A percentile compares a stretch with the other conserved stretches of the same genome.
These are phyloP conservation scores for Lasioglossum oenotherae DNA, from an alignment of 2,888 invertebrate genomes.

Conservation along the genomic window DNA sequence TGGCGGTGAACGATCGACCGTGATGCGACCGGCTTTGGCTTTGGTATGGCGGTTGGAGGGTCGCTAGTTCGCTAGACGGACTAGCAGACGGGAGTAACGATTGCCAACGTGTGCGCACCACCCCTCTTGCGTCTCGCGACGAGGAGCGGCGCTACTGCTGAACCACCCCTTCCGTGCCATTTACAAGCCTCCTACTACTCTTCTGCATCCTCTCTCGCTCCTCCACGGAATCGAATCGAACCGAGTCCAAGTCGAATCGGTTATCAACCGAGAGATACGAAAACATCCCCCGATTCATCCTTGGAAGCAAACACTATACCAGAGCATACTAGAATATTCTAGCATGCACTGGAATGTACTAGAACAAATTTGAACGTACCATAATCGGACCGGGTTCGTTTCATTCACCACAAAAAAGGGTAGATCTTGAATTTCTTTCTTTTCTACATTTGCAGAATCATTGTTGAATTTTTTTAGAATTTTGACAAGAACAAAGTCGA, in stretches of 20 bases:
- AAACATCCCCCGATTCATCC: conserved; percentile 59
- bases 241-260: conserved; percentile 24
- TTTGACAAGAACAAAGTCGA: too few relatives aligned
- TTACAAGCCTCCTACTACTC: conserved; percentile 33
- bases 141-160: conserved; percentile 1
- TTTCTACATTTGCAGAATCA: too few relatives aligned
- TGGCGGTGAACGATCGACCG: conserved; percentile 44
- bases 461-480: too few relatives aligned
- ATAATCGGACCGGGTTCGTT: too few relatives aligned
- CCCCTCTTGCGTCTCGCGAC: conserved; percentile 28
- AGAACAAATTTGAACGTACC: neutral
- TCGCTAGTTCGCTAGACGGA: conserved; percentile 74
- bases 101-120: conserved; percentile 62
- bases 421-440: too few relatives aligned
- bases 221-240: conserved; percentile 5
- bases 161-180: conserved; percentile 41
- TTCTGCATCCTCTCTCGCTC: neutral
- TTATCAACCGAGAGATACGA: conserved; percentile 64
- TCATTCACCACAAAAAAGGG: too few relatives aligned
- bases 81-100: conserved; percentile 81
- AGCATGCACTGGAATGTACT: neutral
- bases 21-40: conserved; percentile 38
- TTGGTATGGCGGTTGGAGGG: conserved; percentile 57
- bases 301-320: neutral
- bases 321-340: neutral